These are phyloP conservation scores for Prunella fulvescens DNA, from an alignment of 2,113 vertebrate genomes.

Conservation along the genomic window DNA sequence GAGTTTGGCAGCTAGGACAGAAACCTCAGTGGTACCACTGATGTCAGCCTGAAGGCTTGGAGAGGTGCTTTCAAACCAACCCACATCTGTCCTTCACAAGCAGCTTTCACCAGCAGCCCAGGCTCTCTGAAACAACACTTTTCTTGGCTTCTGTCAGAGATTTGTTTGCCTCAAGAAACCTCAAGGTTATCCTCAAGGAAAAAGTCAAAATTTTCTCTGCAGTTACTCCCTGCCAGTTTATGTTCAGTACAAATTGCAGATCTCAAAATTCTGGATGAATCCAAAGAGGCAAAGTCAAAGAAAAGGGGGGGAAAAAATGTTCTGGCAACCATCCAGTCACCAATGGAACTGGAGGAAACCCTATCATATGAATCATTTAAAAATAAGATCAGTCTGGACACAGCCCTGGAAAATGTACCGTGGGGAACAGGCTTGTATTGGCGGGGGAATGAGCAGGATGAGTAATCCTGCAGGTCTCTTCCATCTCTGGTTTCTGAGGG, in stretches of 20 bases:
- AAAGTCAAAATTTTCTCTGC: background rate
- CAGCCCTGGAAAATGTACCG: constrained; percentile 64
- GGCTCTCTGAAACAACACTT: background rate
- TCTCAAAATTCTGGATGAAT: constrained; percentile 25
- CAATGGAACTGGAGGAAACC: constrained; percentile 59
- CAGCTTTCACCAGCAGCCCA: background rate
- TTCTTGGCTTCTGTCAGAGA: background rate
- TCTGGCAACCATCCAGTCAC: constrained; percentile 40
- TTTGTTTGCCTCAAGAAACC: constrained; percentile 2
- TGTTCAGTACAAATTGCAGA: constrained; percentile 6
- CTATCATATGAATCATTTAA: constrained; percentile 63
- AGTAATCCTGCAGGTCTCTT: constrained; percentile 61
- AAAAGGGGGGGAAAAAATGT: background rate
- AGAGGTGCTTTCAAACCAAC: background rate
- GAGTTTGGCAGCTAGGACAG: background rate
- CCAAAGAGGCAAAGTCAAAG: constrained; percentile 29
- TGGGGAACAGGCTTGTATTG: constrained; percentile 59
- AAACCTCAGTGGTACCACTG: background rate
- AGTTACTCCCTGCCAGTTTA: constrained; percentile 15
- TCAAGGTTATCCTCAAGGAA: background rate
- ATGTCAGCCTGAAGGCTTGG: background rate
- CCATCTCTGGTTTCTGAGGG: constrained; percentile 51
- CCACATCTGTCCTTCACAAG: background rate
- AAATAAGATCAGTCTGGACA: constrained; percentile 61
- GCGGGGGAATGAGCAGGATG: constrained; percentile 45